phyloP scores from a whole-genome alignment of 2,113 vertebrate genomes.

The Ursus arctos region DNA sequence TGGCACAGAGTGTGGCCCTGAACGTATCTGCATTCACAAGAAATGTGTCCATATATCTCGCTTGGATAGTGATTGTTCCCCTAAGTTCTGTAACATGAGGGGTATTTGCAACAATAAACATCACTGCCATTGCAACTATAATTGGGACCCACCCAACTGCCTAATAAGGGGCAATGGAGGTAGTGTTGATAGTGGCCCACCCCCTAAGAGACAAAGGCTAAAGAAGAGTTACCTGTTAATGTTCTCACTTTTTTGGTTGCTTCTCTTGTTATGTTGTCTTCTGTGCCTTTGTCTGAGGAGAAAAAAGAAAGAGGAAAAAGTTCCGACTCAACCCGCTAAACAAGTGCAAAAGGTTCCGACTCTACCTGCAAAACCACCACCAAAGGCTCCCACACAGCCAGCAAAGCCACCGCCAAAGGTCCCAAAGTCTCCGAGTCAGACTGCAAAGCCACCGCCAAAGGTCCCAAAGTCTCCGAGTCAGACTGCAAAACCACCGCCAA shows the following conservation, averaged over 20 bases:
- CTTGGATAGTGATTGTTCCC: rapidly evolving
- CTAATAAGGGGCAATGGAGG: constrained; percentile 67
- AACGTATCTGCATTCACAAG: constrained; percentile 56
- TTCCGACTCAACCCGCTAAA: neutral
- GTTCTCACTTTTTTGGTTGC: neutral
- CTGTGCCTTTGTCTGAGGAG: neutral
- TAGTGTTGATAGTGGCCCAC: constrained; percentile 83
- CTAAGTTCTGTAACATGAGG: constrained; percentile 53
- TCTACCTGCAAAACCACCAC: neutral
- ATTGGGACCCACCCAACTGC: constrained; percentile 78
- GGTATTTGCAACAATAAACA: constrained; percentile 82
- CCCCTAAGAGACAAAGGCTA: neutral
- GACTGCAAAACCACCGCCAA: neutral
- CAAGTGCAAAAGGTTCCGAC: neutral
- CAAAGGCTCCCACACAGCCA: too few species aligned
- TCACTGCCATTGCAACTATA: constrained; percentile 80
- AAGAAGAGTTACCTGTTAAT: neutral
- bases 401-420: neutral
- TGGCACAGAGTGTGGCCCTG: constrained; percentile 31
- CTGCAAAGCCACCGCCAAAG: neutral
- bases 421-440: too few species aligned
- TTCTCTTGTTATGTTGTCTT: constrained; percentile 27
- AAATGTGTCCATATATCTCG: neutral
- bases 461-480: neutral
- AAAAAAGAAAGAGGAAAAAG: neutral